Base-by-base conservation (phyloP, 2,888 invertebrate genomes). In the Tenthredo amoena region DNA sequence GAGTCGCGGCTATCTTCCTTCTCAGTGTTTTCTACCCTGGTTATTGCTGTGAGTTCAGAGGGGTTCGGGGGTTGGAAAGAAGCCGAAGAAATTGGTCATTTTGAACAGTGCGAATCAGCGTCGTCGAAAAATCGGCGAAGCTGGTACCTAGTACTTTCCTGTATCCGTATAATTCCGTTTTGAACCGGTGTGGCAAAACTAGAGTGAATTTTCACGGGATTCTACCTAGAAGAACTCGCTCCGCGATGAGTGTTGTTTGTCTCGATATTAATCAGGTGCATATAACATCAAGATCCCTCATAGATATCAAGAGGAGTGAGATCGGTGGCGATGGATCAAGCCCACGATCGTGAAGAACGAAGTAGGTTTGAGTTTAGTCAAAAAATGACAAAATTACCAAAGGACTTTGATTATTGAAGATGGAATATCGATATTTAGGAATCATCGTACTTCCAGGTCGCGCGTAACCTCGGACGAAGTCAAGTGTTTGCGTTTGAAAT, bases 1-100 rank as follows among this genome's bases (percentile, higher is more conserved):
- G 88, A 84, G 87, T 86, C 86, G 88, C 87, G 88, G 86, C 87
- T 87, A 87, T 86, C 89, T 87, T 84, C 84, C 86, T 62, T 26
- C 47, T 47, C 62, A 85, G 55, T 68, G 47, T 83, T 71, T 43
- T 21, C 86, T 34, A 26, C 43, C 85, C 68, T 58, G n/a, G 86
- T 81, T 82, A 81, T 9, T 37, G 40, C 55, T 37, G 37, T 40
- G 74, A 18, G 55, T 62, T 71, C 50, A 18, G n/a, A 21, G 12
- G 40, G 65, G 43, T 37, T 58, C 34, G 12, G n/a, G 43, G 18
- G 21, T 12, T 34, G 40, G 62, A 7, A 47, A 47, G 4, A 15
- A 47, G 40, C 21, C 6, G 0, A 71, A n/a, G 37, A 18, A 40
- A 31, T 6, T 2, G 68, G 68, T 18, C 34, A 34, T 77, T 50